These are phyloP conservation scores for Strix aluco DNA, from an alignment of 2,113 vertebrate species.

Conservation along the genomic window DNA sequence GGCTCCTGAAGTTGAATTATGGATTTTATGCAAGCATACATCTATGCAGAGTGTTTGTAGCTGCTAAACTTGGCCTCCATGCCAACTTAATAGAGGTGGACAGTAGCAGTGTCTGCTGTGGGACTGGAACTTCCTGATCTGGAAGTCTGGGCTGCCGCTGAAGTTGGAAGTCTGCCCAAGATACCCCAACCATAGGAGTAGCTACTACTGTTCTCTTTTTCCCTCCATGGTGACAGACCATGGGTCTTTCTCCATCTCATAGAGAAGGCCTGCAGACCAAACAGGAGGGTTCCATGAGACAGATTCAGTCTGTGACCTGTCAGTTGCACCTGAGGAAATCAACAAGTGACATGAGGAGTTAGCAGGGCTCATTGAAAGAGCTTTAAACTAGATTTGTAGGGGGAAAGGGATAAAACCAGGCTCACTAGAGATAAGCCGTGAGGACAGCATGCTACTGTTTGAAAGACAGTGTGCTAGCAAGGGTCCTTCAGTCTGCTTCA, in stretches of 20 bases:
- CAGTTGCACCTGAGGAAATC: not conserved
- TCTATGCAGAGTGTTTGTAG: not conserved
- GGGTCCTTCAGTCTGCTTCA: not conserved
- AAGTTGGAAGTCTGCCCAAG: not conserved
- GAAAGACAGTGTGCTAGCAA: not conserved
- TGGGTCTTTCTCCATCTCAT: not conserved
- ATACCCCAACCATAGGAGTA: not conserved
- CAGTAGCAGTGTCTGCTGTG: not conserved
- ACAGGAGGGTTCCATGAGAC: not conserved
- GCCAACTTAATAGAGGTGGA: not conserved
- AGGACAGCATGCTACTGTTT: rapidly evolving
- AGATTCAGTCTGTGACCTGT: not conserved
- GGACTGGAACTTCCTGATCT: not conserved
- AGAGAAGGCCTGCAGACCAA: not conserved
- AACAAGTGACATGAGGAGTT: not conserved
- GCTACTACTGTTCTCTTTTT: not conserved
- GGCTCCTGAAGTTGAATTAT: not conserved
- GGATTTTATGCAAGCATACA: not conserved
- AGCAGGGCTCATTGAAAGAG: not conserved
- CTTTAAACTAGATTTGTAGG: not conserved
- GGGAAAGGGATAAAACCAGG: not conserved
- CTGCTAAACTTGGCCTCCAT: not conserved
- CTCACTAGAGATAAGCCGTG: not conserved
- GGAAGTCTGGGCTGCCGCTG: not conserved
- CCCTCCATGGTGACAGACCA: not conserved